Evolutionary conservation across 2,888 invertebrate species (phyloP).

Genomic region (Acleris holmiana): DNA sequence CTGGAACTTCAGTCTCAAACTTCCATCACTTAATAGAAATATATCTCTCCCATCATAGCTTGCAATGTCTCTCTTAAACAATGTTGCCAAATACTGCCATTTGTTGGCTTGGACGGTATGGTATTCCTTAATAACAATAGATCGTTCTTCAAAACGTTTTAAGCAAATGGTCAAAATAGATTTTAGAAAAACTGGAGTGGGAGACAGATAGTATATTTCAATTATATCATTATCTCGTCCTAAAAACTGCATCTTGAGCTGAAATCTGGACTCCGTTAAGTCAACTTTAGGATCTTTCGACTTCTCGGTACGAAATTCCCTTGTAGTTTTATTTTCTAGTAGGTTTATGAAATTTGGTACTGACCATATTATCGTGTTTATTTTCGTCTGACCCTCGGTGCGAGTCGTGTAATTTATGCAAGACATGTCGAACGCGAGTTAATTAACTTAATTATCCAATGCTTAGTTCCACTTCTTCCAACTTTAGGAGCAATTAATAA

Average conservation of each 20-base stretch:
- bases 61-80: slow-evolving; percentile 70
- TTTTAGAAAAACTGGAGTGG: slow-evolving; percentile 69
- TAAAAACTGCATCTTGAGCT: slow-evolving; percentile 74
- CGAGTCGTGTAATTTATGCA: slow-evolving; percentile 67
- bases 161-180: slow-evolving; percentile 70
- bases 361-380: slow-evolving; percentile 74
- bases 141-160: slow-evolving; percentile 73
- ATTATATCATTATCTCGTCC: slow-evolving; percentile 73
- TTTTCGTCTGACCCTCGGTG: slow-evolving; percentile 72
- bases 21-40: slow-evolving; percentile 69
- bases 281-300: slow-evolving; percentile 53
- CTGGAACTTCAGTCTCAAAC: slow-evolving; percentile 70
- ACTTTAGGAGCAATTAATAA: slow-evolving; percentile 11
- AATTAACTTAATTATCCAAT: slow-evolving; percentile 12
- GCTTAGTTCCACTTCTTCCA: background rate
- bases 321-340: slow-evolving; percentile 63
- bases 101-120: slow-evolving; percentile 74
- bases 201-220: slow-evolving; percentile 72
- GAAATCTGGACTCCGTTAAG: slow-evolving; percentile 58
- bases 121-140: slow-evolving; percentile 72
- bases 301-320: slow-evolving; percentile 70
- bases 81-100: slow-evolving; percentile 75
- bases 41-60: slow-evolving; percentile 65
- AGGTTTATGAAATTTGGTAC: slow-evolving; percentile 67
- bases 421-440: slow-evolving; percentile 46